Evolutionary conservation across 2,888 invertebrate species (phyloP), one percentile per base, ranked within the genome.

Genomic region (Perithous albicinctus): DNA sequence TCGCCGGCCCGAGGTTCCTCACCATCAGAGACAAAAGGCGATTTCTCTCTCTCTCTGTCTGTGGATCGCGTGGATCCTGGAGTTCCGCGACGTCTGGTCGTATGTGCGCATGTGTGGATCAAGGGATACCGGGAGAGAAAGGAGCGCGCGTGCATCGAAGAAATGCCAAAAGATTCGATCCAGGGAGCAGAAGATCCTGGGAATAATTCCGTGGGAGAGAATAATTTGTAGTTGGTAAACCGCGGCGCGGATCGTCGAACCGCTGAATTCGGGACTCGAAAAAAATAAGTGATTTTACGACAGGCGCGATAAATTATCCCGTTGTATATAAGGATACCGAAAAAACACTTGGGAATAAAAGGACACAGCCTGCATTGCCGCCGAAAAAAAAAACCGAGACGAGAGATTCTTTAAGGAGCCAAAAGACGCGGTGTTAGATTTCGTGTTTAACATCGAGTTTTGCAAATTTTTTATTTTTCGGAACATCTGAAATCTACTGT

Each of bases 11-110:
- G 87, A 80, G 87, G 83, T 84, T 84, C 84, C 83, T 78, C 85
- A 85, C 83, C 82, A 79, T 59, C 87, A 87, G 90, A 92, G 90
- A 92, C 91, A 91, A 92, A 91, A 91, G 92, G 59, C 59, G 89
- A 89, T 88, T 87, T 82, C n/a, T n/a, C n/a, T n/a, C n/a, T n/a
- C n/a, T n/a, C n/a, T n/a, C n/a, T n/a, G n/a, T n/a, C 29, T 74
- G 54, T 18, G 82, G 67, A 84, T 83, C 85, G 83, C 81, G 59
- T 78, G 63, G 83, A 83, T 32, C 26, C 56, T 15, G 66, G n/a
- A 77, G 78, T 72, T 69, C 35, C 72, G 70, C 76, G n/a, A 54
- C 66, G 20, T 64, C 35, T 35, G 26, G 32, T 64, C 32, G 20
- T 48, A 66, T 23, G 54, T 29, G 54, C 23, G 20, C 18, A 7